Percentiles rank a stretch among this genome's conserved stretches.
phyloP scores from a whole-genome alignment of 1,140 invertebrate genomes.

The Ostrea edulis region DNA sequence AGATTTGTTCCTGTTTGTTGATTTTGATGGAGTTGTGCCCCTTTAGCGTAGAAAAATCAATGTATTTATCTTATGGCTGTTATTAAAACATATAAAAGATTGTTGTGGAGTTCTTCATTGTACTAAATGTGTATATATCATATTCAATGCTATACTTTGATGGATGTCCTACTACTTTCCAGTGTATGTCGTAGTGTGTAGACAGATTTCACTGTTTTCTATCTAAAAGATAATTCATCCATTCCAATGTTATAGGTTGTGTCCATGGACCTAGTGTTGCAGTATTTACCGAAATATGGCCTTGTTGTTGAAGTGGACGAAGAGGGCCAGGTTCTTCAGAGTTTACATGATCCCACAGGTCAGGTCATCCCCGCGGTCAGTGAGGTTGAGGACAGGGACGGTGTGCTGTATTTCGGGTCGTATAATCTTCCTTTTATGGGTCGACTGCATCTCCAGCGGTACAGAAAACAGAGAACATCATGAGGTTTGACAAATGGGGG shows the following conservation, averaged over 20 bases:
- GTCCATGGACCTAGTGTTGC: conserved; percentile 81
- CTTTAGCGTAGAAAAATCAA: too few species aligned
- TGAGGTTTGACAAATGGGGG: not conserved
- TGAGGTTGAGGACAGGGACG: conserved; percentile 77
- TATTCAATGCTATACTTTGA: too few species aligned
- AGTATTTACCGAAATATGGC: conserved; percentile 83
- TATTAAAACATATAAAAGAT: too few species aligned
- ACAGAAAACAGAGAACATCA: not conserved
- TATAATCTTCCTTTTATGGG: conserved; percentile 69
- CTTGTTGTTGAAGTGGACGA: conserved; percentile 77
- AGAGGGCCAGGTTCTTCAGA: conserved; percentile 75
- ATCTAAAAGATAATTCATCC: too few species aligned
- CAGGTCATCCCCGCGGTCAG: conserved; percentile 72
- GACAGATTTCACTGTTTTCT: too few species aligned
- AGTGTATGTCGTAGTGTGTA: too few species aligned
- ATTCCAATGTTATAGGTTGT: conserved; percentile 76
- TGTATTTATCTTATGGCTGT: too few species aligned
- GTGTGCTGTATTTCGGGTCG: conserved; percentile 83
- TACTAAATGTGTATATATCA: too few species aligned
- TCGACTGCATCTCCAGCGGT: conserved; percentile 59
- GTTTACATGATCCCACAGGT: conserved; percentile 78
- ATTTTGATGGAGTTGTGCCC: too few species aligned
- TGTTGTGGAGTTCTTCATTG: too few species aligned
- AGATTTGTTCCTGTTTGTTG: too few species aligned
- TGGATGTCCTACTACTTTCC: too few species aligned